A percentile compares a stretch with the other conserved stretches of the same genome.
These are phyloP conservation scores for Sebastes vulpes DNA, from an alignment of 2,797 vertebrate genomes.

Conservation along the genomic window DNA sequence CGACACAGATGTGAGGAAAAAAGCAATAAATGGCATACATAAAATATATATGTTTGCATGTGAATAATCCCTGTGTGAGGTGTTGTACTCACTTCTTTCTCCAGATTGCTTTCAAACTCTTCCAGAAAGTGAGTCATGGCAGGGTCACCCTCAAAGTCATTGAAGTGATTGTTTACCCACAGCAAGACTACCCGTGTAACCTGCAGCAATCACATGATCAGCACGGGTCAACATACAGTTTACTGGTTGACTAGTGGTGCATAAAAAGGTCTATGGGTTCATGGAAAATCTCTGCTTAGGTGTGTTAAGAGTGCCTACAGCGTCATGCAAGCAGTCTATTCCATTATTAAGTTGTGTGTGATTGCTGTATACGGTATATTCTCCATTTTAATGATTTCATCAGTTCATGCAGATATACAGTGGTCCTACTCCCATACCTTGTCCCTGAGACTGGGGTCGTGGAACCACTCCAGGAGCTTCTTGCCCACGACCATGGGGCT, in stretches of 20 bases:
- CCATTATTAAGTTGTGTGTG: not conserved
- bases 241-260: not conserved
- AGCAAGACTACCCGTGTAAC: slow-evolving; percentile 99
- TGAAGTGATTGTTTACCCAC: slow-evolving; percentile 99
- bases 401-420: not conserved
- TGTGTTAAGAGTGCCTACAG: not conserved
- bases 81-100: slow-evolving; percentile 91
- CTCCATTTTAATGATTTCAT: not conserved
- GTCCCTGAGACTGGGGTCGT: slow-evolving; percentile 99
- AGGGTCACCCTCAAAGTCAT: slow-evolving; percentile 98
- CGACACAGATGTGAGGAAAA: not conserved
- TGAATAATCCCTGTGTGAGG: fast-evolving
- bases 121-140: slow-evolving; percentile 98
- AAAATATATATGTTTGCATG: fast-evolving
- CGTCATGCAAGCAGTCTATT: not conserved
- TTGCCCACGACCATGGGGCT: slow-evolving; percentile 99
- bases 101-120: slow-evolving; percentile 98
- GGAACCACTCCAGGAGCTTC: slow-evolving; percentile 99
- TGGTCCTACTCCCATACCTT: slow-evolving; percentile 85
- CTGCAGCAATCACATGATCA: slow-evolving; percentile 74
- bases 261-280: not conserved
- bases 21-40: not conserved
- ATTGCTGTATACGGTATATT: not conserved
- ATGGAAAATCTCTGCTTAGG: not conserved
- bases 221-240: slow-evolving; percentile 5